Percentiles rank a stretch among this genome's conserved stretches.
These are phyloP conservation scores for Oryzias celebensis DNA, from an alignment of 2,113 vertebrate species.

Conservation along the genomic window DNA sequence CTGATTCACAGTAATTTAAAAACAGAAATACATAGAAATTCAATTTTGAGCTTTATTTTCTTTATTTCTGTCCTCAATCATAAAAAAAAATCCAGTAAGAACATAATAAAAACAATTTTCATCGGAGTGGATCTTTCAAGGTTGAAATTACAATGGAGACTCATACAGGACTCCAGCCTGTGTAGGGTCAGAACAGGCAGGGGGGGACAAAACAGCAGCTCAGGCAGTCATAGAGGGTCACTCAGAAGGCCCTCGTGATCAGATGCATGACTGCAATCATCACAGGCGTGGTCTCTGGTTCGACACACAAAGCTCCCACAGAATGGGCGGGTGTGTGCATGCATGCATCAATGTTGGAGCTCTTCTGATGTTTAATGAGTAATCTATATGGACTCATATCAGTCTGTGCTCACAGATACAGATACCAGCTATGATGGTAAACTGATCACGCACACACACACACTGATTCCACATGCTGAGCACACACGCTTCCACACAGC, in stretches of 20 bases:
- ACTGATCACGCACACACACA: neutral
- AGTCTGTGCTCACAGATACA: conserved; percentile 1
- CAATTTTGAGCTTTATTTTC: no score
- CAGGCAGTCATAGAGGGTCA: conserved; percentile 31
- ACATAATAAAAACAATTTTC: no score
- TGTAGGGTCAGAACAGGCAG: no score
- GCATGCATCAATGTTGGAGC: neutral
- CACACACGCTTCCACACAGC: neutral
- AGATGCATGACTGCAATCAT: conserved; percentile 54
- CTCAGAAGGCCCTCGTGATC: conserved; percentile 56
- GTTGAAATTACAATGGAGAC: no score
- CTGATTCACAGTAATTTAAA: no score
- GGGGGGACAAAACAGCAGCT: neutral
- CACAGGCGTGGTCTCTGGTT: conserved; percentile 52
- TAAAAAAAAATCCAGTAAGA: no score
- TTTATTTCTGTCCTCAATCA: no score
- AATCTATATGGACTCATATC: conserved; percentile 13
- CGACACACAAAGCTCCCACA: conserved; percentile 48
- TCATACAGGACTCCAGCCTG: no score
- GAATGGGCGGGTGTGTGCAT: conserved; percentile 2
- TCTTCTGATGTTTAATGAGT: conserved; percentile 29
- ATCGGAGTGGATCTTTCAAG: no score
- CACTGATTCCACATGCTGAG: neutral
- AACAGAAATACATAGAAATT: no score
- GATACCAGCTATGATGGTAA: conserved; percentile 12